phyloP scores from a whole-genome alignment of 1,140 invertebrate genomes.

The Rhopalosiphum padi region DNA sequence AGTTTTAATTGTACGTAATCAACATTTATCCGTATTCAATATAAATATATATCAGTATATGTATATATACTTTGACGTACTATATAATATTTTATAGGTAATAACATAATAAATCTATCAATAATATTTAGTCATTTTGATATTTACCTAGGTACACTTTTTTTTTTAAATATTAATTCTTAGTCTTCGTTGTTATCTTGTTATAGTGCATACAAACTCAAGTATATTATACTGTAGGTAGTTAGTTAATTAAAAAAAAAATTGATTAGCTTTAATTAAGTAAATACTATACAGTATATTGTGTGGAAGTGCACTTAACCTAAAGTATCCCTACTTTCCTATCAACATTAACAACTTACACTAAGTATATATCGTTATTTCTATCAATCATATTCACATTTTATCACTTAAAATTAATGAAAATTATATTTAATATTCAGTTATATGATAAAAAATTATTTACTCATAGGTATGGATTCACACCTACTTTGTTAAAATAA shows the following conservation, averaged over 20 bases:
- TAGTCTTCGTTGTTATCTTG: not conserved
- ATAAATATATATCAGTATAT: too few relatives aligned
- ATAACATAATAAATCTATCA: constrained; percentile 1
- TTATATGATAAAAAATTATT: not conserved
- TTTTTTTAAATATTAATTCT: not conserved
- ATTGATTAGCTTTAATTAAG: not conserved
- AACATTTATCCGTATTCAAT: too few relatives aligned
- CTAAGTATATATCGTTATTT: not conserved
- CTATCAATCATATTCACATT: not conserved
- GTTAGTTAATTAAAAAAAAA: not conserved
- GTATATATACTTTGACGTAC: not conserved
- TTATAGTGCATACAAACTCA: not conserved
- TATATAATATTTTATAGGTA: constrained; percentile 1
- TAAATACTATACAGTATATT: constrained; percentile 16
- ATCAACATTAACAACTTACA: not conserved
- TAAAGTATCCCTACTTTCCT: not conserved
- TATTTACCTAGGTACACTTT: not conserved
- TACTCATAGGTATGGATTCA: not conserved
- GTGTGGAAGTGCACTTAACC: constrained; percentile 16
- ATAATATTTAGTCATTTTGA: not conserved
- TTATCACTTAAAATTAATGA: not conserved
- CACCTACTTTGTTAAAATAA: not conserved
- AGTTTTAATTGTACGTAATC: too few relatives aligned
- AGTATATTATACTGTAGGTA: not conserved
- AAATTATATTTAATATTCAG: not conserved